Base-by-base conservation (phyloP, 92 coral and sea anemone genomes). In the Ricordea florida region DNA sequence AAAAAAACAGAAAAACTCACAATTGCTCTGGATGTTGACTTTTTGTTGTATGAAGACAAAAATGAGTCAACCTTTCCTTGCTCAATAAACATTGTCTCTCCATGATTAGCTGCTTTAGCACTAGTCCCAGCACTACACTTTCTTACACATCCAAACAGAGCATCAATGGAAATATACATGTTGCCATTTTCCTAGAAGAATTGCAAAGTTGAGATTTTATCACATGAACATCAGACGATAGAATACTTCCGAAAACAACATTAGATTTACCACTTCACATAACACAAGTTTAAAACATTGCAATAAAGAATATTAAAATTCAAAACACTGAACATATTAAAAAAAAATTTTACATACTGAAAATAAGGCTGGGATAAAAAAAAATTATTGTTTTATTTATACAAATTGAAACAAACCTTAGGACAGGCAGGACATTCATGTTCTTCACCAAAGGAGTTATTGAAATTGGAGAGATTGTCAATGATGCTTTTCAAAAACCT, bases 101-200 rank as follows among this genome's bases (percentile, higher is more conserved):
- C 79, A 68, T 80, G 62, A 16, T 80, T 80, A 3, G 66, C 55
- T 11, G 43, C 66, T 17, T 57, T 59, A 24, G 44, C 51, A 57
- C 84, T 66, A 14, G 52, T 61, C 5, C 84, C 84, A 5, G 77
- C 62, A 66, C 84, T 78, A 33, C 38, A 46, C 38, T 78, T 78
- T 38, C 84, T 37, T 15, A 78, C 84, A 56, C 84, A 78, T 4
- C 75, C 84, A 66, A 78, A 65, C 49, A 78, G 48, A 6, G 84
- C 84, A 78, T 64, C 75, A 2, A 50, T 40, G 11, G 73, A 62
- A 35, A 74, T 60, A 21, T 36, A 60, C n/a, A 74, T 59, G 27
- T 41, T 74, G 9, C 81, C 81, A 45, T 60, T 60, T 10, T 74
- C 81, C 81, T 74, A 53, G 28, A 74, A 10, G 0, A 44, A 57